Conservation (phyloP, 2,888 invertebrate species). For the Anoplius nigerrimus region DNA sequence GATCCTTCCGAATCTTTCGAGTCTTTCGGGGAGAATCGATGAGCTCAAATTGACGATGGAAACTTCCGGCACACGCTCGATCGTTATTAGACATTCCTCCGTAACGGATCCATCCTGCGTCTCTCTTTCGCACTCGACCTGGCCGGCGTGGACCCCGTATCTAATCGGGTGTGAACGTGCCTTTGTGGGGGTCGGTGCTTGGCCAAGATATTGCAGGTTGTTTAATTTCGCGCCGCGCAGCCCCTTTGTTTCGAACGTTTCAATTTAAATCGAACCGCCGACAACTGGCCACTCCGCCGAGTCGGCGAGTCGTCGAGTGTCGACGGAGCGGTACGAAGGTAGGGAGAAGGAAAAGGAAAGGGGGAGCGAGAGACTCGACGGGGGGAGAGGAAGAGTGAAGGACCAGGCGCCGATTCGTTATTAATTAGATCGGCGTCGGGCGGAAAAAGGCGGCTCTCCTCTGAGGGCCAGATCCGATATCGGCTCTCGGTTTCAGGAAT, state of each 20-base stretch:
- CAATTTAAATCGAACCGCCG: slow-evolving; percentile 69
- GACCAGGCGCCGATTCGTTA: slow-evolving; percentile 71
- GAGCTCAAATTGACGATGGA: too few species aligned
- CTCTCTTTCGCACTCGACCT: slow-evolving; percentile 38
- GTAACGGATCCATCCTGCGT: slow-evolving; percentile 47
- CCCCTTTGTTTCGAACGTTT: slow-evolving; percentile 72
- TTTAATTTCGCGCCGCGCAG: slow-evolving; percentile 68
- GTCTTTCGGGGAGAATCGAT: too few species aligned
- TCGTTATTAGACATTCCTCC: slow-evolving; percentile 70
- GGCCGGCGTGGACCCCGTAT: slow-evolving; percentile 56
- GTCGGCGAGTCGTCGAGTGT: slow-evolving; percentile 18
- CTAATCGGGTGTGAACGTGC: slow-evolving; percentile 72
- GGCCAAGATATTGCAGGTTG: slow-evolving; percentile 70
- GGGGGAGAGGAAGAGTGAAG: slow-evolving; percentile 24
- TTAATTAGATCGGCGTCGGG: slow-evolving; percentile 69
- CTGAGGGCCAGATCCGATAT: slow-evolving; percentile 62
- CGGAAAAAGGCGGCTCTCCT: slow-evolving; percentile 61
- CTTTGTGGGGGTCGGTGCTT: slow-evolving; percentile 65
- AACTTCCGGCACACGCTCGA: slow-evolving; percentile 27
- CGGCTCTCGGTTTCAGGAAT: slow-evolving; percentile 67
- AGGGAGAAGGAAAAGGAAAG: slow-evolving; percentile 21
- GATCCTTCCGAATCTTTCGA: too few species aligned
- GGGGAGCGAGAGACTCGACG: slow-evolving; percentile 22
- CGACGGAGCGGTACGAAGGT: slow-evolving; percentile 14
- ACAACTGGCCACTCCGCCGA: slow-evolving; percentile 46